Evolutionary conservation across 2,797 vertebrate species (phyloP).

Genomic region (Uromys caudimaculatus): DNA sequence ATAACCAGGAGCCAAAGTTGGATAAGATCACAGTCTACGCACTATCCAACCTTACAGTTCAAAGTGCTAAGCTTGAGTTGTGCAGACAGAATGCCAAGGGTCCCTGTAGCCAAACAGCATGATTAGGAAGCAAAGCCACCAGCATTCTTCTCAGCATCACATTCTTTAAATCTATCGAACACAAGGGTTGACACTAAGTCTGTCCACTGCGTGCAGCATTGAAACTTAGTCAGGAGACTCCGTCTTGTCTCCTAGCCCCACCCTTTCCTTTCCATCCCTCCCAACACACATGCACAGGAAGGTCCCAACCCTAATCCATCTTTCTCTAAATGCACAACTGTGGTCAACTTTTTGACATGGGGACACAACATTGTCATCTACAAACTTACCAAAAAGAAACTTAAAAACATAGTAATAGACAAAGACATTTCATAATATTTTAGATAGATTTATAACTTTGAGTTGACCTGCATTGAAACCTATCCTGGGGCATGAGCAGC

Average conservation of each 20-base stretch:
- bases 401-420: background rate
- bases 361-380: background rate
- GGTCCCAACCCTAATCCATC: background rate
- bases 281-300: background rate
- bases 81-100: background rate
- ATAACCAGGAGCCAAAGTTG: background rate
- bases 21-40: background rate
- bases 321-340: background rate
- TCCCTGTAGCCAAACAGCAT: background rate
- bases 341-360: background rate
- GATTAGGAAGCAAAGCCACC: constrained; percentile 37
- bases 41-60: background rate
- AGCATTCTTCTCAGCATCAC: background rate
- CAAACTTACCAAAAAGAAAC: background rate
- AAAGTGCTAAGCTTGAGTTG: background rate
- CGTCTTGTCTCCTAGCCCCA: background rate
- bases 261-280: background rate
- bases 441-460: background rate
- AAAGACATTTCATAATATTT: background rate
- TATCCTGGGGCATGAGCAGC: background rate
- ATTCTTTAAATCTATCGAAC: background rate
- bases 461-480: background rate
- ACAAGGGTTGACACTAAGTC: background rate
- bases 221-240: background rate
- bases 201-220: background rate